Conservation (phyloP, 1,140 invertebrate species). For the Conopomorpha cramerella region DNA sequence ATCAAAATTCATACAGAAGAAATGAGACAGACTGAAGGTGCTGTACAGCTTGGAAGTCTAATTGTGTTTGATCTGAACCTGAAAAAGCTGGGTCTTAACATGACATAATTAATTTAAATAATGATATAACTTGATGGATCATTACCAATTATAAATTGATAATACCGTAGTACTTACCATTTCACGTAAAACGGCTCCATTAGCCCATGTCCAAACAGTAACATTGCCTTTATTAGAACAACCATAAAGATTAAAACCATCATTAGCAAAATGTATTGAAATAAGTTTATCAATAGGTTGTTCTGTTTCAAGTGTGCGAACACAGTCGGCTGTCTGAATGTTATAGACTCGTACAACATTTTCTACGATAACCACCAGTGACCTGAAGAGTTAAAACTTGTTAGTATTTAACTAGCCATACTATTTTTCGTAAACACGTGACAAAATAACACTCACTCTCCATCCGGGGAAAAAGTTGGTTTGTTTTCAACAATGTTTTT, state of each 20-base stretch:
- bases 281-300: slow-evolving; percentile 19
- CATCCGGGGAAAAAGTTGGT: slow-evolving; percentile 50
- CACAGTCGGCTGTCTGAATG: slow-evolving; percentile 42
- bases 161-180: slow-evolving; percentile 29
- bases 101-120: too few relatives aligned
- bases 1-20: too few relatives aligned
- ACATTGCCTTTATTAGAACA: slow-evolving; percentile 39
- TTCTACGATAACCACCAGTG: slow-evolving; percentile 40
- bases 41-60: too few relatives aligned
- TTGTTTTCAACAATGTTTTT: slow-evolving; percentile 50
- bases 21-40: too few relatives aligned
- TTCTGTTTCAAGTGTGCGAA: slow-evolving; percentile 35
- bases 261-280: slow-evolving; percentile 35
- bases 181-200: slow-evolving; percentile 40
- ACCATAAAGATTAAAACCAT: slow-evolving; percentile 44
- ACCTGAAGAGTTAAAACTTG: slow-evolving; percentile 21
- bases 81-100: too few relatives aligned
- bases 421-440: too few relatives aligned
- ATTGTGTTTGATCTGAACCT: too few relatives aligned
- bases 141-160: too few relatives aligned
- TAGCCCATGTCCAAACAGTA: slow-evolving; percentile 50
- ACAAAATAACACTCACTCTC: slow-evolving; percentile 52
- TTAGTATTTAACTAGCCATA: too few relatives aligned
- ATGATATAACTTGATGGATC: too few relatives aligned
- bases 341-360: slow-evolving; percentile 42